These are phyloP conservation scores for Dendrocincla fuliginosa DNA, from an alignment of 2,797 vertebrate genomes.

Conservation along the genomic window DNA sequence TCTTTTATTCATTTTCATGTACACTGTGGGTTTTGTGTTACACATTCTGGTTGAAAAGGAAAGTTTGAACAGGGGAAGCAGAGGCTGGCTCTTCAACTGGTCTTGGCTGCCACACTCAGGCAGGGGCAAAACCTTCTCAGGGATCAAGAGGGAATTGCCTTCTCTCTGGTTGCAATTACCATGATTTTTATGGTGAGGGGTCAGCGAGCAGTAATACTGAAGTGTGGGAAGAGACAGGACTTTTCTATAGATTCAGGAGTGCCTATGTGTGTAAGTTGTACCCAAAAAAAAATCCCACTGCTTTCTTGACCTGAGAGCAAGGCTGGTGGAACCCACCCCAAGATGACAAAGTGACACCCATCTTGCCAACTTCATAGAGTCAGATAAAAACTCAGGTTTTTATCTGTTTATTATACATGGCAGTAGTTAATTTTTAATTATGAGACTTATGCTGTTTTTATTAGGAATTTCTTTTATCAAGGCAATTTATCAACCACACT, in stretches of 20 bases:
- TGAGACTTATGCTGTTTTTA: neutral
- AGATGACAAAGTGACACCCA: neutral
- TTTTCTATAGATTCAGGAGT: neutral
- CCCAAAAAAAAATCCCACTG: neutral
- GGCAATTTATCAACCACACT: neutral
- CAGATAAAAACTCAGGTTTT: neutral
- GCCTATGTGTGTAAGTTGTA: neutral
- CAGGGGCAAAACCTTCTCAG: neutral
- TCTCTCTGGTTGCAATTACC: neutral
- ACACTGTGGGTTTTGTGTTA: neutral
- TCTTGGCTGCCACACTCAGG: neutral
- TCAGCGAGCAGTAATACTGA: neutral
- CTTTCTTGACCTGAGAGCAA: neutral
- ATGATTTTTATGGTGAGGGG: neutral
- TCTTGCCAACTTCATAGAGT: neutral
- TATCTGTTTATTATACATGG: neutral
- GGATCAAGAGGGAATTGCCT: fast-evolving
- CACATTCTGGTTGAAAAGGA: neutral
- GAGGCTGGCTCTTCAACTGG: neutral
- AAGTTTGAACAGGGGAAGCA: neutral
- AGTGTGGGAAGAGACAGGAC: neutral
- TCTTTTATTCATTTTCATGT: neutral
- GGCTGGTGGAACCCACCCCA: neutral
- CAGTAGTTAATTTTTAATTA: neutral
- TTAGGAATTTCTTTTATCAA: neutral